A percentile compares a stretch with the other conserved stretches of the same genome.
Evolutionary conservation across 2,797 vertebrate species (phyloP).

Genomic region (Decapterus maruadsi): DNA sequence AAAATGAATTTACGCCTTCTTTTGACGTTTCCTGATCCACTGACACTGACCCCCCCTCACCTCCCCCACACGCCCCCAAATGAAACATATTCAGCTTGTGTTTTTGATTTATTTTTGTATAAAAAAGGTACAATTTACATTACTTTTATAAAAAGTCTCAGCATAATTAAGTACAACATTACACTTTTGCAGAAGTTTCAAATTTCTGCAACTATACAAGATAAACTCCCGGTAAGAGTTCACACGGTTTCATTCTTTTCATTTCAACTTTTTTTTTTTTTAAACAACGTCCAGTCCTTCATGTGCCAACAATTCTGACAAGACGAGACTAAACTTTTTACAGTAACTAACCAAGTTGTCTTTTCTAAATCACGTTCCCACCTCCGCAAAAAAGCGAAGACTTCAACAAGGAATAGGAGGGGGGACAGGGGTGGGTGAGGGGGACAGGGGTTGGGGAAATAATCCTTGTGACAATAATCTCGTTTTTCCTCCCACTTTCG

Average conservation of each 20-base stretch:
- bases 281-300: constrained; percentile 92
- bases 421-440: not conserved
- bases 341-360: constrained; percentile 92
- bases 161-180: constrained; percentile 99
- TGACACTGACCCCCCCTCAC: not conserved
- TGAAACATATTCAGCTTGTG: constrained; percentile 88
- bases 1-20: constrained; percentile 34
- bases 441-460: constrained; percentile 10
- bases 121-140: constrained; percentile 99
- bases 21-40: constrained; percentile 10
- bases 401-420: constrained; percentile 87
- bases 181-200: constrained; percentile 95
- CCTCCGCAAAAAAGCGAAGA: constrained; percentile 96
- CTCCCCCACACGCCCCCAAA: constrained; percentile 31
- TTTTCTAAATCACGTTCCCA: constrained; percentile 92
- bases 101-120: constrained; percentile 99
- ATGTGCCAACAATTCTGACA: constrained; percentile 92
- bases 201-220: constrained; percentile 98
- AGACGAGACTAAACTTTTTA: constrained; percentile 90
- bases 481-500: constrained; percentile 88
- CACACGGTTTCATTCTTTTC: constrained; percentile 92
- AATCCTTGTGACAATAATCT: constrained; percentile 89
- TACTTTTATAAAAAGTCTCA: constrained; percentile 99
- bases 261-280: constrained; percentile 72
- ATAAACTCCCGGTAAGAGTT: constrained; percentile 89